Base-by-base conservation (phyloP, 1,140 invertebrate genomes). In the Meloidogyne floridensis region DNA sequence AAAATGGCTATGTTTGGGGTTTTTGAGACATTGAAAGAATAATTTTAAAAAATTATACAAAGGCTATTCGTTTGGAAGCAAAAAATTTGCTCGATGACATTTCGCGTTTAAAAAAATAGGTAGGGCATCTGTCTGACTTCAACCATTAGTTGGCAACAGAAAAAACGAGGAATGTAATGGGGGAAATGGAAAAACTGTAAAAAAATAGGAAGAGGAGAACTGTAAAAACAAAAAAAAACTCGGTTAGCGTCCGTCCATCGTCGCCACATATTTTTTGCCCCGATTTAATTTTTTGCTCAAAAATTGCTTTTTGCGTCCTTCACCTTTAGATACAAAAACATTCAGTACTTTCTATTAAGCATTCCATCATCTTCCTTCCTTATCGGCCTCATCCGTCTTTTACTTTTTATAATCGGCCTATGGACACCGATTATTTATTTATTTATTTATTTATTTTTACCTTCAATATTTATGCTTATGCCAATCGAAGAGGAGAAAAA, bases 361-460 rank as follows among this genome's bases (percentile, higher is more conserved):
- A 65, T 65, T 65, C 59, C 15, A 65, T 65, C 59, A 65, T 65
- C n/a, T 65, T 65, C n/a, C n/a, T 18, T 65, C 10, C 59, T 65
- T 65, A 65, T 65, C 59, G 59, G 59, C 10, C 59, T 65, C 59
- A 65, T 15, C n/a, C 59, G n/a, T 65, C 59, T n/a, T 65, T 65
- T 59, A 15, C 15, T 59, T n/a, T 59, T 65, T 65, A 4, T 65
- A n/a, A n/a, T 65, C n/a, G 7, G 7, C 32, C 15, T n/a, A n/a
- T 13, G 10, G 59, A 15, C 32, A 32, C 59, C 59, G 59, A 65
- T 65, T 65, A 65, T n/a, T 65, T 59, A 59, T 59, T 59, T 59
- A 65, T 65, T n/a, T 65, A 15, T 59, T 59, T 59, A 53, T 53
- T 53, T 53, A 53, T 53, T 53, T 53, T 11, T 54, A 11, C 11